These are phyloP conservation scores for Pelecanus crispus DNA, from an alignment of 2,113 vertebrate species.

Conservation along the genomic window DNA sequence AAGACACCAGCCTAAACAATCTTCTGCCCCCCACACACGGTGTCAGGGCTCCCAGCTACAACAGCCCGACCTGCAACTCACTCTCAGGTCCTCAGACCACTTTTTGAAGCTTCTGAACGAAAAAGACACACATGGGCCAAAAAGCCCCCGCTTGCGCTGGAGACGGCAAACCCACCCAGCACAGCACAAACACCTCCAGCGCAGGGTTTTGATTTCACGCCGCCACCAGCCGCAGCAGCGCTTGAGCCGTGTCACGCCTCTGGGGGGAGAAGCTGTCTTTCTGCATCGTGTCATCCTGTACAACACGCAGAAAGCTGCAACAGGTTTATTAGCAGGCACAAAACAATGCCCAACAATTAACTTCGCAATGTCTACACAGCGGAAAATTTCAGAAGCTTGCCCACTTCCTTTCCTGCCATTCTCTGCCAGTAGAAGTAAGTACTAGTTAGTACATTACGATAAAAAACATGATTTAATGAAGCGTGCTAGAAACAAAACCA, in stretches of 20 bases:
- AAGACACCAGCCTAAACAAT: background rate
- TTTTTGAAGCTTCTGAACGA: background rate
- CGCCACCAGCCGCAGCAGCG: no score
- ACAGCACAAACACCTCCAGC: background rate
- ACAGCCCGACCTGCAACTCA: background rate
- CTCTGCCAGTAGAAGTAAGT: background rate
- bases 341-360: background rate
- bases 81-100: background rate
- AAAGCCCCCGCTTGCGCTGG: background rate
- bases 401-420: background rate
- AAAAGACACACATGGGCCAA: background rate
- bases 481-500: background rate
- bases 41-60: background rate
- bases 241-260: accelerated
- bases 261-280: background rate
- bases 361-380: background rate
- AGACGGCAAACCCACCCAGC: background rate
- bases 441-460: accelerated
- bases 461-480: background rate
- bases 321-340: background rate
- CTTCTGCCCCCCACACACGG: background rate
- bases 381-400: background rate
- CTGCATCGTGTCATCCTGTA: accelerated
- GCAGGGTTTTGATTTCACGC: no score
- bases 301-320: background rate